Conservation (phyloP, 1,140 invertebrate genomes). For the Zophobas atratus region DNA sequence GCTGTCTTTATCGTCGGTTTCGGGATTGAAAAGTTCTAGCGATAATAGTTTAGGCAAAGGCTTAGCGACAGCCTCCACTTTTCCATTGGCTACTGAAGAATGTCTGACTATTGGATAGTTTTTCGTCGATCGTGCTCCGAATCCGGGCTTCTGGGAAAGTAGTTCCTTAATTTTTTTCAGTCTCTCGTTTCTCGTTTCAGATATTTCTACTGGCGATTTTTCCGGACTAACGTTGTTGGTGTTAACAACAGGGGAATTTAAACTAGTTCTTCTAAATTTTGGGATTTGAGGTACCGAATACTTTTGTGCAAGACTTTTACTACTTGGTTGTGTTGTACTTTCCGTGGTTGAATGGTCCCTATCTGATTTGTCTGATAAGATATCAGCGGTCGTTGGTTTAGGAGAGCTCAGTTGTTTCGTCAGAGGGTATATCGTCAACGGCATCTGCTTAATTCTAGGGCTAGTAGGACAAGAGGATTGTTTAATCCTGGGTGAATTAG, state of each 20-base stretch:
- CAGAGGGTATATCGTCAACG: conserved; percentile 70
- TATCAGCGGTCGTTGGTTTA: conserved; percentile 68
- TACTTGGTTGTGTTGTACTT: conserved; percentile 47
- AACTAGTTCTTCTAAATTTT: conserved; percentile 62
- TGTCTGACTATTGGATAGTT: conserved; percentile 73
- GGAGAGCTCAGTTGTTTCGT: conserved; percentile 74
- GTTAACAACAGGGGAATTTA: conserved; percentile 59
- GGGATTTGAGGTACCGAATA: conserved; percentile 65
- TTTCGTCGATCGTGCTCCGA: conserved; percentile 70
- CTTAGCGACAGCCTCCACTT: conserved; percentile 71
- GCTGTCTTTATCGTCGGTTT: conserved; percentile 91
- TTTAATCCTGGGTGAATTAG: conserved; percentile 78
- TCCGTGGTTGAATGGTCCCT: conserved; percentile 62
- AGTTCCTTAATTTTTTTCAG: conserved; percentile 80
- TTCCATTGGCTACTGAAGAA: conserved; percentile 70
- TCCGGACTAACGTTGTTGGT: conserved; percentile 50
- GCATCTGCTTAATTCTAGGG: conserved; percentile 74
- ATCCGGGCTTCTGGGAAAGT: conserved; percentile 74
- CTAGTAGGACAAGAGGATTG: conserved; percentile 75
- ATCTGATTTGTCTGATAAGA: conserved; percentile 67
- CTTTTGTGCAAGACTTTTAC: conserved; percentile 63
- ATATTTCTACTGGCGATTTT: conserved; percentile 63
- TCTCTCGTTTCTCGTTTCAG: conserved; percentile 72
- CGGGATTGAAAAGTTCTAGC: conserved; percentile 90
- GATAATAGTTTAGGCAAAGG: conserved; percentile 81